A percentile compares a stretch with the other conserved stretches of the same genome.
Conservation (phyloP, 2,113 vertebrate genomes). For the Tyto alba region DNA sequence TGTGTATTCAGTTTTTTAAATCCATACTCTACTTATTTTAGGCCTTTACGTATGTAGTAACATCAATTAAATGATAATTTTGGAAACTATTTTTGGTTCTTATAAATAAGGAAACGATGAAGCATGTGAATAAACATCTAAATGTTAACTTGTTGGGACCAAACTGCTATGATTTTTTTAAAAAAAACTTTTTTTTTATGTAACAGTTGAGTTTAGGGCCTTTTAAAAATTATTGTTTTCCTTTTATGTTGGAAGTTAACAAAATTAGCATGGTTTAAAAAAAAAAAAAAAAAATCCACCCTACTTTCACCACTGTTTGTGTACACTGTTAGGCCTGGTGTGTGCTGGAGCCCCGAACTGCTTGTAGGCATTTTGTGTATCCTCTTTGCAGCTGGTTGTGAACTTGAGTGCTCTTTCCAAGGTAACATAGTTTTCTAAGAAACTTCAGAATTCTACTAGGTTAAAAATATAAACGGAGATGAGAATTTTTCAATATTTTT, state of each 20-base stretch:
- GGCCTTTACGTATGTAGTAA: conserved; percentile 59
- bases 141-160: conserved; percentile 75
- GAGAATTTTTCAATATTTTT: conserved; percentile 80
- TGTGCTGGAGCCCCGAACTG: conserved; percentile 48
- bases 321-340: conserved; percentile 43
- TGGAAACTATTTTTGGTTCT: conserved; percentile 70
- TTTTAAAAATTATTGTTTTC: conserved; percentile 55
- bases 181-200: conserved; percentile 25
- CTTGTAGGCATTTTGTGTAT: conserved; percentile 58
- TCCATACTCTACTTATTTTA: conserved; percentile 47
- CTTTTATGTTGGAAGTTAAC: conserved; percentile 54
- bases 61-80: conserved; percentile 61
- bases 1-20: conserved; percentile 46
- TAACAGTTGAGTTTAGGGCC: conserved; percentile 69
- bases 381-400: conserved; percentile 58
- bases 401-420: conserved; percentile 65
- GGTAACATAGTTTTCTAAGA: conserved; percentile 74
- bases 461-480: conserved; percentile 68
- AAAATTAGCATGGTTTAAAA: conserved; percentile 45
- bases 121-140: conserved; percentile 80
- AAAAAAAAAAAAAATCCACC: not conserved
- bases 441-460: conserved; percentile 71
- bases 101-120: conserved; percentile 56
- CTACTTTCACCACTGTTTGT: not conserved
- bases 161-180: conserved; percentile 67